Evolutionary conservation across 2,888 invertebrate species (phyloP), one percentile per base, ranked within the genome.

Genomic region (Corythucha ciliata): DNA sequence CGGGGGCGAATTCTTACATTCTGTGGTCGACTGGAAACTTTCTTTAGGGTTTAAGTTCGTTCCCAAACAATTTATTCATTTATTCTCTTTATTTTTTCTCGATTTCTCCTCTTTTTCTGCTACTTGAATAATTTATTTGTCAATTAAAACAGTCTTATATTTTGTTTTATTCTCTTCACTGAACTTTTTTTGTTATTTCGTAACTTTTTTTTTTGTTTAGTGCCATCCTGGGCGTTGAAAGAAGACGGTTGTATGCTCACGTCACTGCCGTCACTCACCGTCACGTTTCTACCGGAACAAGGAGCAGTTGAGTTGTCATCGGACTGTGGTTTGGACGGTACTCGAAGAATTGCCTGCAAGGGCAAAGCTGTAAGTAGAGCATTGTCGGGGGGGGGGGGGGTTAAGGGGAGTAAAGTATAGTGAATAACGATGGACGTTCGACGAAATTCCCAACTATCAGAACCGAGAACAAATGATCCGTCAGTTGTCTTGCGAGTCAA

Each of bases 211-310:
- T 37, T 5, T 20, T 36, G 67, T 66, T 6, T 69, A 84, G 84
- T 84, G 58, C 84, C 84, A 24, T 74, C 76, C 61, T 84, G 84
- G 84, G 83, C 83, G n/a, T 68, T 72, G 45, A 70, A 70, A 29
- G 74, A 75, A 27, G 71, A 70, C 34, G 77, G 78, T 59, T 84
- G 84, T 64, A 78, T 83, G 68, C 70, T 83, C 52, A 78, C 78
- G 59, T 80, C 80, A 52, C 69, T 83, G 59, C 82, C 83, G 4
- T 81, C 82, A 26, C 69, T 83, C 57, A 84, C 83, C 1, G 78
- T 81, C 58, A 73, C 83, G 53, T 85, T 82, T 65, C 74, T 83
- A 63, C 83, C 83, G 24, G 84, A 84, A 64, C 80, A 81, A 64
- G 81, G 81, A 27, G 82, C 82, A 40, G 77, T 84, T 45, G 83